Base-by-base conservation (phyloP, 2,888 invertebrate genomes). In the Chaetoderma sp. region DNA sequence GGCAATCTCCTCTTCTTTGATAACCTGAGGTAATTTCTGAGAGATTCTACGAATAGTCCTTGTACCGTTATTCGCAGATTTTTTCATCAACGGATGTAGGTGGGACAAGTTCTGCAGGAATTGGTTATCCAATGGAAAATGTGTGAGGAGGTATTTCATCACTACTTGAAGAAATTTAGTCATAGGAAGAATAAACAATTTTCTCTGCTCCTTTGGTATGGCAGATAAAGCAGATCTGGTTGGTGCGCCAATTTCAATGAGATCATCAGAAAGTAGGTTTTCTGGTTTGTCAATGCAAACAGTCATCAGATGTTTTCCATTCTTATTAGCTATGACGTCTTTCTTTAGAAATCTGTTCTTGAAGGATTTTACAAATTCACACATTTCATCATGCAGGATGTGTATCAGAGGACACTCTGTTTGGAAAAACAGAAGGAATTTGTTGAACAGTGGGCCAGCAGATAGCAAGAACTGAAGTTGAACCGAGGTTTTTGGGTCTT, bases 91-190 rank as follows among this genome's bases (percentile, higher is more conserved):
- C n/a, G n/a, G n/a, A n/a, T n/a, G n/a, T n/a, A n/a, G n/a, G n/a
- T n/a, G n/a, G n/a, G n/a, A 30, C 57, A 23, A 18, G 44, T 42
- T 23, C 16, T 18, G 6, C 16, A 52, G 54, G n/a, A 30, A 52
- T 66, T 60, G 47, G 18, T 8, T 45, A 23, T 45, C 47, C 6
- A 45, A 23, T n/a, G 47, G 47, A n/a, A n/a, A 45, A 18, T 45
- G 47, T 10, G 8, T 18, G 8, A 45, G 18, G 6, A 45, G 47
- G 21, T 45, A 45, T n/a, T 45, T 45, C 6, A 45, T 18, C 18
- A 45, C 8, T 10, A 45, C 47, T 23, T 45, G 47, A 23, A 45
- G 21, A 23, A 45, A 45, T 23, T 45, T 45, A 18, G 16, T 45
- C 47, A 45, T 45, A 8, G 18, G 18, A 18, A 45, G 18, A n/a